Evolutionary conservation across 2,888 invertebrate species (phyloP).

Genomic region (Exephanes ischioxanthus): DNA sequence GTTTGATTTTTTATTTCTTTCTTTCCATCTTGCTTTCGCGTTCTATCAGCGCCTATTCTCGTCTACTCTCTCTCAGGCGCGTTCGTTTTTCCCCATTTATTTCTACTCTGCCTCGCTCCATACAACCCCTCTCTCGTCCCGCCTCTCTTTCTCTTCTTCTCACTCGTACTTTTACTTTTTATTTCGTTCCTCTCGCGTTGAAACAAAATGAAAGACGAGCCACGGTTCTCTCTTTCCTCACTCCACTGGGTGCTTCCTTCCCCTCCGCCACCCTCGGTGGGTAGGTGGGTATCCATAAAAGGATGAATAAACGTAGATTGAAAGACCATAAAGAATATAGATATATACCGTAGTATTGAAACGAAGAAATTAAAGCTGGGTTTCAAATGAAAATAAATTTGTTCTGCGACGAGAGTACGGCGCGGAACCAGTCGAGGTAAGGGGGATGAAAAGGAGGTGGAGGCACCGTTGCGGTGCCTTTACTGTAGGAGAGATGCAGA

Average conservation of each 20-base stretch:
- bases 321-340: constrained; percentile 73
- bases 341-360: constrained; percentile 62
- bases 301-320: constrained; percentile 78
- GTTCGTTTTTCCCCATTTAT: constrained; percentile 53
- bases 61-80: constrained; percentile 31
- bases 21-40: constrained; percentile 26
- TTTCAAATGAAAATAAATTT: constrained; percentile 73
- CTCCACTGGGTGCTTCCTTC: constrained; percentile 12
- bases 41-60: constrained; percentile 57
- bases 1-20: constrained; percentile 17
- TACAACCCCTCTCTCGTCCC: constrained; percentile 64
- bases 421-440: constrained; percentile 9
- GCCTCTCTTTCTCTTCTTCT: constrained; percentile 55
- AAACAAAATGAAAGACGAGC: constrained; percentile 74
- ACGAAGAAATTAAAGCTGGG: constrained; percentile 73
- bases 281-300: constrained; percentile 72
- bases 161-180: constrained; percentile 38
- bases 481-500: constrained; percentile 64
- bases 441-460: constrained; percentile 64
- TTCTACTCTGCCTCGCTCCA: constrained; percentile 64
- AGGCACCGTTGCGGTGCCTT: constrained; percentile 62
- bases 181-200: constrained; percentile 59
- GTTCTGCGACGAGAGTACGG: constrained; percentile 56
- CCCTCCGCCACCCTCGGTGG: constrained; percentile 4
- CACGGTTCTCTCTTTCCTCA: constrained; percentile 15